A percentile compares a stretch with the other conserved stretches of the same genome.
phyloP scores from a whole-genome alignment of 2,113 vertebrate genomes.

The Pristiophorus japonicus region DNA sequence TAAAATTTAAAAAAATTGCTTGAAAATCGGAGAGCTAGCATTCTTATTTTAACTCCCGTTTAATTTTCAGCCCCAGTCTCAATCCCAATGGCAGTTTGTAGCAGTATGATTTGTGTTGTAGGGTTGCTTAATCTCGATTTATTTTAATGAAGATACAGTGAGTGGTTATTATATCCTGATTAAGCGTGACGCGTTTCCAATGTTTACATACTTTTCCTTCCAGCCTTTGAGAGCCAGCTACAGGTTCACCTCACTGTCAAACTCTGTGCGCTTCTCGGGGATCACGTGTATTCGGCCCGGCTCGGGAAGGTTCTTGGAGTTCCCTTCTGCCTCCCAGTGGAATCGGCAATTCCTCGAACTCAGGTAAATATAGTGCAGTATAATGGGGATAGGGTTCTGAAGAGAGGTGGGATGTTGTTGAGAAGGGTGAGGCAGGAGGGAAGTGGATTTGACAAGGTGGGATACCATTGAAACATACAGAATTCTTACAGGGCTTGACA shows the following conservation, averaged over 20 bases:
- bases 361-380: conserved; percentile 48
- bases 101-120: background rate
- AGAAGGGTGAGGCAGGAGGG: background rate
- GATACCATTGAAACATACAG: no score
- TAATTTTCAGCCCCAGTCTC: background rate
- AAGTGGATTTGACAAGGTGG: background rate
- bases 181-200: background rate
- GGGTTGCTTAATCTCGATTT: background rate
- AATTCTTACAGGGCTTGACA: no score
- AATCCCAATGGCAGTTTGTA: background rate
- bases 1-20: background rate
- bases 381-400: background rate
- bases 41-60: background rate
- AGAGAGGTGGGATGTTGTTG: background rate
- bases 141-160: background rate
- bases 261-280: conserved; percentile 57
- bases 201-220: background rate
- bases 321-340: conserved; percentile 50
- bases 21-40: background rate
- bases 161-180: background rate
- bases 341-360: background rate
- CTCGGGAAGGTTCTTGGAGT: conserved; percentile 58
- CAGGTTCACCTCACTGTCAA: conserved; percentile 54
- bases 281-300: conserved; percentile 49
- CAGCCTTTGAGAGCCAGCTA: conserved; percentile 59